Base-by-base conservation (phyloP, 2,888 invertebrate species). In the Pollenia griseotomentosa region DNA sequence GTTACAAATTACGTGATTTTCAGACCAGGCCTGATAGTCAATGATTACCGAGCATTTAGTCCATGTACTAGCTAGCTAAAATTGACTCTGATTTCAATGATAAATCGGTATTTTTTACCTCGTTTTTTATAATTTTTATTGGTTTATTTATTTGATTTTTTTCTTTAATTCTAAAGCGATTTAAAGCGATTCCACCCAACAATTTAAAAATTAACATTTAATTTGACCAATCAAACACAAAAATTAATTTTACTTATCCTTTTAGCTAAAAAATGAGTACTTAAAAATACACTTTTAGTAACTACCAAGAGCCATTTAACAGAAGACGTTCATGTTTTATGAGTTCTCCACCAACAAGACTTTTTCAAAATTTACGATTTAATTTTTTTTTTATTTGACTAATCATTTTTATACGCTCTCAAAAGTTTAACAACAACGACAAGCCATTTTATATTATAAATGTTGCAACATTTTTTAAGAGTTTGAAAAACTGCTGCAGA, bases 311-410 rank as follows among this genome's bases (percentile, higher is more conserved):
- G 6, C 42, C 65, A 53, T 66, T 11, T 66, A 66, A 12, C 16
- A 2, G 19, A 68, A 42, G 68, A 14, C 10, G 59, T 79, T 70
- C 19, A 74, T 19, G 63, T 75, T 75, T 83, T 16, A 82, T 42
- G 16, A 4, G 4, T 8, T 33, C 14, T 46, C 68, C 59, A 57
- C 19, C 4, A 42, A 7, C 9, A 65, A 53, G 23, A 51, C 53
- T n/a, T 1, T 14, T 14, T 9, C 78, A 65, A 16, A 63, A 63
- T 77, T 83, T 70, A 77, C 68, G 55, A 70, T 70, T 83, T 65
- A 44, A 57, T 33, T 55, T 81, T 40, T n/a, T 53, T 61, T 75
- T 77, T 77, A 84, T 84, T 84, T 61, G 33, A 68, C 79, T 68
- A 84, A 84, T 74, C 73, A 83, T 71, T 48, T 78, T 55, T 84